Conservation (phyloP, 2,888 invertebrate species). For the Plagiodera versicolora region DNA sequence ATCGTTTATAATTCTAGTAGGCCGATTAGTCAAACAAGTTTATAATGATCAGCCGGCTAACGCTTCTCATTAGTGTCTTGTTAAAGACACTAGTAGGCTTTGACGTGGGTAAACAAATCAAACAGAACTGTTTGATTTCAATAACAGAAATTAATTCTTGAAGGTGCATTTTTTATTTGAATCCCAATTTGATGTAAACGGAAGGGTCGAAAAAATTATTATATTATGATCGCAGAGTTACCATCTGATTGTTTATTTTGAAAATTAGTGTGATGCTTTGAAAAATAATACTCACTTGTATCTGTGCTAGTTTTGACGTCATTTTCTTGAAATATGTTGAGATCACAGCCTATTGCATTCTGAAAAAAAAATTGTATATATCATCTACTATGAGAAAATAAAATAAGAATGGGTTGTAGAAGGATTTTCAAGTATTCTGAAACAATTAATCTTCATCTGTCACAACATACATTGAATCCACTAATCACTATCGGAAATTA, state of each 20-base stretch:
- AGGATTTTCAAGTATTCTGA: background rate
- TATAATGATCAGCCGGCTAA: background rate
- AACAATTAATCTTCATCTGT: background rate
- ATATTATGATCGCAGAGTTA: too few species aligned
- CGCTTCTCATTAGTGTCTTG: background rate
- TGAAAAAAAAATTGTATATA: conserved; percentile 13
- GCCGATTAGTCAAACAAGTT: conserved; percentile 6
- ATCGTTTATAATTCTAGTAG: background rate
- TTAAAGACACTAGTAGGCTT: background rate
- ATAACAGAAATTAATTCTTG: too few species aligned
- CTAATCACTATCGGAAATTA: background rate
- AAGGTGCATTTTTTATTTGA: too few species aligned
- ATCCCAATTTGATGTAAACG: too few species aligned
- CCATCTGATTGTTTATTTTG: background rate
- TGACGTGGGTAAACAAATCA: background rate
- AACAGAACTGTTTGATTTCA: too few species aligned
- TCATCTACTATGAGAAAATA: too few species aligned
- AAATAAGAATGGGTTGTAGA: too few species aligned
- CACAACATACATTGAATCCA: background rate
- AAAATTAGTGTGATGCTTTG: background rate
- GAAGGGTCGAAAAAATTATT: too few species aligned
- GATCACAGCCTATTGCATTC: conserved; percentile 23
- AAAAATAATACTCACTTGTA: conserved; percentile 51
- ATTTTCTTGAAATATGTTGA: conserved; percentile 16
- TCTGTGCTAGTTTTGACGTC: conserved; percentile 54